Conservation (phyloP, 2,888 invertebrate species). For the Stenodema calcarata region DNA sequence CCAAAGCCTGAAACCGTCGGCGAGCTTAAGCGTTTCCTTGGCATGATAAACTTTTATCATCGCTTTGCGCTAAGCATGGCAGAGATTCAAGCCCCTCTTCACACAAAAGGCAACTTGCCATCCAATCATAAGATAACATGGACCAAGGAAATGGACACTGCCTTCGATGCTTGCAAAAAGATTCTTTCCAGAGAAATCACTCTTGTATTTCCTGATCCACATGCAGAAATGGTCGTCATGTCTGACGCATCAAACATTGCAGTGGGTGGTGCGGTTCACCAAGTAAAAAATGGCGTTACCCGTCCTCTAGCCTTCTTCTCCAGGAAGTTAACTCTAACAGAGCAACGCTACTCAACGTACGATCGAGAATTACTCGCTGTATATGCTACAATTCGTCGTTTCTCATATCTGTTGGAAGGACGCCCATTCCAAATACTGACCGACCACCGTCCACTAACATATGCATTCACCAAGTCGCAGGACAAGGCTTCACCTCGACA, state of each 20-base stretch:
- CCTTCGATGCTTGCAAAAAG: slow-evolving; percentile 18
- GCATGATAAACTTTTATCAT: slow-evolving; percentile 61
- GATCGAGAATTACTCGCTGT: slow-evolving; percentile 60
- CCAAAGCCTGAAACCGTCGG: slow-evolving; percentile 57
- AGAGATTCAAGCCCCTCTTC: slow-evolving; percentile 52
- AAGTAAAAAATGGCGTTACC: slow-evolving; percentile 38
- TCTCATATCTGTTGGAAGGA: slow-evolving; percentile 28
- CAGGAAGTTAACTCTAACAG: slow-evolving; percentile 56
- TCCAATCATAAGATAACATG: not conserved
- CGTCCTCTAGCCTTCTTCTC: slow-evolving; percentile 56
- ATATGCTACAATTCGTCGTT: slow-evolving; percentile 57
- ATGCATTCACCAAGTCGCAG: slow-evolving; percentile 22
- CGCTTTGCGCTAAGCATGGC: slow-evolving; percentile 59
- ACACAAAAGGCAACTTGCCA: not conserved
- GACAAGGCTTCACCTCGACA: slow-evolving; percentile 49
- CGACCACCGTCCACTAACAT: slow-evolving; percentile 15
- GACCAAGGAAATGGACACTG: slow-evolving; percentile 5
- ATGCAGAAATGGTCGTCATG: not conserved
- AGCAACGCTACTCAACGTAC: slow-evolving; percentile 59
- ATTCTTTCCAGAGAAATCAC: slow-evolving; percentile 60
- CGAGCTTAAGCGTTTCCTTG: slow-evolving; percentile 59
- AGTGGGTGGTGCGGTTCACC: slow-evolving; percentile 49
- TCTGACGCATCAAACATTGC: slow-evolving; percentile 41
- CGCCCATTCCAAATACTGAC: slow-evolving; percentile 14
- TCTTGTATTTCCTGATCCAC: slow-evolving; percentile 61